Evolutionary conservation across 2,888 invertebrate genomes (phyloP).

Genomic region (Drosophila buzzatii): DNA sequence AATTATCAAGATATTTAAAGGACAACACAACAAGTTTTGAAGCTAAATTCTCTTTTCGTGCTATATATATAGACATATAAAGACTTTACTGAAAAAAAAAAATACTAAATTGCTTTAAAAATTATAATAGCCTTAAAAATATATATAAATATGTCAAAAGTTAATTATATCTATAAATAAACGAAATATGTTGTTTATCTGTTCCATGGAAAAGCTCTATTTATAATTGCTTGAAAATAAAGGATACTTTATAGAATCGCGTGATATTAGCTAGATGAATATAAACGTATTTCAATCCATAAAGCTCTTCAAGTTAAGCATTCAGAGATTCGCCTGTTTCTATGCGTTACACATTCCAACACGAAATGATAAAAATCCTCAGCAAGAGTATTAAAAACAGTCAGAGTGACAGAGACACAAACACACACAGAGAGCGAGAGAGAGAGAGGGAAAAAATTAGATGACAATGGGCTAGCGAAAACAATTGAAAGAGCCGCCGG

Average conservation of each 20-base stretch:
- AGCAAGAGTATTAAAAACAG: conserved; percentile 1
- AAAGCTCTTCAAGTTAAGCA: not conserved
- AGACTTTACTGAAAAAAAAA: no score
- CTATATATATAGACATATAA: no score
- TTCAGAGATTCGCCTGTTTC: not conserved
- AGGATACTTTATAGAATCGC: no score
- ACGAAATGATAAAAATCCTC: not conserved
- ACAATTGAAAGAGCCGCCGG: conserved; percentile 61
- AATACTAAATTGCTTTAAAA: no score
- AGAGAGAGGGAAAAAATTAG: conserved; percentile 38
- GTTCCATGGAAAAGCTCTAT: no score
- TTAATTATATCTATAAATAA: no score
- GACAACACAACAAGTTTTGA: not conserved
- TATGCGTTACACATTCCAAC: not conserved
- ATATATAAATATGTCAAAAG: not conserved
- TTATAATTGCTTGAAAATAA: no score
- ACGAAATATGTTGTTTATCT: no score
- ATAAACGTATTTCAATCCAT: not conserved
- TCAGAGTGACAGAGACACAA: not conserved
- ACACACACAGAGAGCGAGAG: not conserved
- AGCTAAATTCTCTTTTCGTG: not conserved
- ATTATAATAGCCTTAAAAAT: not conserved
- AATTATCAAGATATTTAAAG: not conserved
- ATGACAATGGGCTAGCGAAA: conserved; percentile 63
- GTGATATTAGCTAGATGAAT: not conserved